These are phyloP conservation scores for Sebastes matsubarae DNA, from an alignment of 2,797 vertebrate genomes.

Conservation along the genomic window DNA sequence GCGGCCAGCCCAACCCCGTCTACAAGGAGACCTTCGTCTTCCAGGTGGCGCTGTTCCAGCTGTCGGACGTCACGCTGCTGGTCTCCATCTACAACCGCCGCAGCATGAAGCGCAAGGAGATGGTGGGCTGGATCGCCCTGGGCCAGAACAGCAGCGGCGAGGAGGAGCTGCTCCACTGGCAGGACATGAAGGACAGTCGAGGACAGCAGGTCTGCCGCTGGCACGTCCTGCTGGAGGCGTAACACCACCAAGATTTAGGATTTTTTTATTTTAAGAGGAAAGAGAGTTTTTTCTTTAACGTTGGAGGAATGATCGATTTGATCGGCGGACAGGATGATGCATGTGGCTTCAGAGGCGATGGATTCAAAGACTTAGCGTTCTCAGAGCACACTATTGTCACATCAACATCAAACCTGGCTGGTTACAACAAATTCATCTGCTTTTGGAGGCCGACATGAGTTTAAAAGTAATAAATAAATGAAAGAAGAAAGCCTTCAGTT, in stretches of 20 bases:
- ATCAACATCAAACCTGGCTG: neutral
- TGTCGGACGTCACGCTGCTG: conserved; percentile 94
- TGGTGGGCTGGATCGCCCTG: conserved; percentile 95
- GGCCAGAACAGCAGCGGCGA: conserved; percentile 94
- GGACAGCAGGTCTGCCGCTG: conserved; percentile 93
- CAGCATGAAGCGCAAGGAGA: conserved; percentile 97
- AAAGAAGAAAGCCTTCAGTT: neutral
- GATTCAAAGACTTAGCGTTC: neutral
- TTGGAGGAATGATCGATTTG: neutral
- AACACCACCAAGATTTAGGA: conserved; percentile 22
- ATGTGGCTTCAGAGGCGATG: neutral
- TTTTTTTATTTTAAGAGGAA: neutral
- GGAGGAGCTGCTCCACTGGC: conserved; percentile 93
- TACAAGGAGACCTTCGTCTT: conserved; percentile 99
- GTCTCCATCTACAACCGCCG: conserved; percentile 93
- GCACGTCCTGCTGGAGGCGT: conserved; percentile 93
- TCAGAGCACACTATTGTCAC: neutral
- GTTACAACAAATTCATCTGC: neutral
- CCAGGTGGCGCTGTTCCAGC: conserved; percentile 97
- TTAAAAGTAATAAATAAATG: neutral
- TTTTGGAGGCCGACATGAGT: neutral
- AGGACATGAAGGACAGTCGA: conserved; percentile 91
- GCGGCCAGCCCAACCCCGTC: conserved; percentile 94
- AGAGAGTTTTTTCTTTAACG: neutral
- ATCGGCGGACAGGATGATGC: neutral